Evolutionary conservation across 2,888 invertebrate genomes (phyloP).

Genomic region (Meghimatium bilineatum): DNA sequence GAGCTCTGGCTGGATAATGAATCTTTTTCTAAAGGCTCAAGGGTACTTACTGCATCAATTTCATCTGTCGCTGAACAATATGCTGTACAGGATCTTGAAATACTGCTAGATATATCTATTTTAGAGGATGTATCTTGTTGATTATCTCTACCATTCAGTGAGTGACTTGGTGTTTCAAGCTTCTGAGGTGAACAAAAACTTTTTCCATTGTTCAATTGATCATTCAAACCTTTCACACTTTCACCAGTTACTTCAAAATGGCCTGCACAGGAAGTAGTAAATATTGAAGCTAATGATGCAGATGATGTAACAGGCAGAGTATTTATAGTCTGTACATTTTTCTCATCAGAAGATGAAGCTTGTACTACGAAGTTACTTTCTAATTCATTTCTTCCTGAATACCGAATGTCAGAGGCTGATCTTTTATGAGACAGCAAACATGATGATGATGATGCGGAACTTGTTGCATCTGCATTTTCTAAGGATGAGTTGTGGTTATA

Average conservation of each 20-base stretch:
- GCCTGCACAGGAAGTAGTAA: neutral
- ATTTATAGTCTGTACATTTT: neutral
- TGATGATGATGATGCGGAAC: neutral
- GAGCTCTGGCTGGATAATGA: neutral
- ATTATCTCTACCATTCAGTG: neutral
- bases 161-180: neutral
- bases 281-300: neutral
- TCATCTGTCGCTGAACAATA: neutral
- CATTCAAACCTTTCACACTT: constrained; percentile 1
- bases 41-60: neutral
- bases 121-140: neutral
- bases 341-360: neutral
- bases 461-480: neutral
- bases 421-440: neutral
- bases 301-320: neutral
- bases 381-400: neutral
- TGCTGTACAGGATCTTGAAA: neutral
- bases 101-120: neutral
- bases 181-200: neutral
- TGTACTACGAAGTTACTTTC: neutral
- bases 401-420: neutral
- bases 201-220: neutral
- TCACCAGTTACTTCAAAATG: neutral
- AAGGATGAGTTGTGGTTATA: neutral
- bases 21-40: neutral